Evolutionary conservation across 2,113 vertebrate species (phyloP).

Genomic region (Zootoca vivipara): DNA sequence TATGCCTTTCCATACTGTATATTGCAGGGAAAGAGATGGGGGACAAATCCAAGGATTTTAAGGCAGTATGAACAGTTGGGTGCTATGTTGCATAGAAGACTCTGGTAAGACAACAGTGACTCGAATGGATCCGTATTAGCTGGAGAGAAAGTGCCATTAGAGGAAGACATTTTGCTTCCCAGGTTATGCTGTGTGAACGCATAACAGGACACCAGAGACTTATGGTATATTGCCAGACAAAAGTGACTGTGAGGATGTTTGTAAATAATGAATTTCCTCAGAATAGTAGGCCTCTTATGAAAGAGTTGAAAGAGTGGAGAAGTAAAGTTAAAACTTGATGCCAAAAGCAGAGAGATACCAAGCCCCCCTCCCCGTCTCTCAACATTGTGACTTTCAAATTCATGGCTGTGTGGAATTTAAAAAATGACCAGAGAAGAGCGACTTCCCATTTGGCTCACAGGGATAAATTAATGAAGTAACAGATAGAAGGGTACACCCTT

Average conservation of each 20-base stretch:
- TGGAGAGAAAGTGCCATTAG: slow-evolving; percentile 17
- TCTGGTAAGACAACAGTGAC: not conserved
- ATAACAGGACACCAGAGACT: slow-evolving; percentile 4
- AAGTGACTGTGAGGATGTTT: not conserved
- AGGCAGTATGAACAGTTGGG: not conserved
- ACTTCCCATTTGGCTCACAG: not conserved
- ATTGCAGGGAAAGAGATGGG: not conserved
- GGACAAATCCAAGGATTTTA: not conserved
- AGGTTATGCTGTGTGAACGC: slow-evolving; percentile 28
- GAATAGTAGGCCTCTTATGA: not conserved
- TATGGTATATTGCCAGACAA: slow-evolving; percentile 20
- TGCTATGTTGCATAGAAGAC: not conserved
- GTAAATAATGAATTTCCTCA: slow-evolving; percentile 24
- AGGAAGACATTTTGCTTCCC: slow-evolving; percentile 28
- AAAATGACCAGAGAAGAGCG: not conserved
- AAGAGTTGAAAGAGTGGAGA: not conserved
- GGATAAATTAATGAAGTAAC: not conserved
- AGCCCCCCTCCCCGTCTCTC: too few relatives aligned
- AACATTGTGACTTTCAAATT: not conserved
- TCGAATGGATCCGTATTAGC: not conserved
- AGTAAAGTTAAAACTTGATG: not conserved
- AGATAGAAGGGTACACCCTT: not conserved
- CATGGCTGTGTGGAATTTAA: not conserved
- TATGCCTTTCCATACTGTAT: not conserved
- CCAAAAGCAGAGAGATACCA: not conserved